Percentiles rank a stretch among this genome's conserved stretches.
These are phyloP conservation scores for Spilarctia lutea DNA, from an alignment of 2,888 invertebrate genomes.

Conservation along the genomic window DNA sequence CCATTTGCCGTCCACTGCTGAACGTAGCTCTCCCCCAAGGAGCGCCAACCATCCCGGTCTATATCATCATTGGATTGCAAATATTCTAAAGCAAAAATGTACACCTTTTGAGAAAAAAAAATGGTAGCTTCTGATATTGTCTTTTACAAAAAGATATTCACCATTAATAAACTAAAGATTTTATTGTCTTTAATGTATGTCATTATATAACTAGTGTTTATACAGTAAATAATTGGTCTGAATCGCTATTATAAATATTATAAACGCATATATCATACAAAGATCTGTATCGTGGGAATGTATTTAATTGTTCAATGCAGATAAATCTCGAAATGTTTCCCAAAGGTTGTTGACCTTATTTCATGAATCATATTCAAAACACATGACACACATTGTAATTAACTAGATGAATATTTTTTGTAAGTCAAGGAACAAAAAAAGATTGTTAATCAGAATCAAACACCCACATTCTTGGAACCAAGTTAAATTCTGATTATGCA, in stretches of 20 bases:
- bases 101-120: too few relatives aligned
- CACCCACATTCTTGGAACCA: background rate
- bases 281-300: background rate
- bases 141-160: too few relatives aligned
- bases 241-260: background rate
- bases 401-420: background rate
- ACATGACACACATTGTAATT: slow-evolving; percentile 16
- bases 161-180: too few relatives aligned
- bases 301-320: slow-evolving; percentile 1
- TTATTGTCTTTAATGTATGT: too few relatives aligned
- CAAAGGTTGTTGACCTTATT: slow-evolving; percentile 38
- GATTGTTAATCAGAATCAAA: background rate
- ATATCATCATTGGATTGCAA: too few relatives aligned
- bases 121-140: too few relatives aligned
- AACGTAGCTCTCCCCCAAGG: too few relatives aligned
- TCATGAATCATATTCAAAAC: slow-evolving; percentile 1
- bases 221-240: background rate
- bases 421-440: background rate
- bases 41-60: too few relatives aligned
- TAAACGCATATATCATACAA: background rate
- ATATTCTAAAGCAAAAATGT: too few relatives aligned
- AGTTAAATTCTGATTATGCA: background rate
- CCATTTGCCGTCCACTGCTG: too few relatives aligned
- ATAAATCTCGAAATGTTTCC: slow-evolving; percentile 10
- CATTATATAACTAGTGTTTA: background rate